Conservation (phyloP, 2,888 invertebrate genomes). For the Gastrophysa polygoni region DNA sequence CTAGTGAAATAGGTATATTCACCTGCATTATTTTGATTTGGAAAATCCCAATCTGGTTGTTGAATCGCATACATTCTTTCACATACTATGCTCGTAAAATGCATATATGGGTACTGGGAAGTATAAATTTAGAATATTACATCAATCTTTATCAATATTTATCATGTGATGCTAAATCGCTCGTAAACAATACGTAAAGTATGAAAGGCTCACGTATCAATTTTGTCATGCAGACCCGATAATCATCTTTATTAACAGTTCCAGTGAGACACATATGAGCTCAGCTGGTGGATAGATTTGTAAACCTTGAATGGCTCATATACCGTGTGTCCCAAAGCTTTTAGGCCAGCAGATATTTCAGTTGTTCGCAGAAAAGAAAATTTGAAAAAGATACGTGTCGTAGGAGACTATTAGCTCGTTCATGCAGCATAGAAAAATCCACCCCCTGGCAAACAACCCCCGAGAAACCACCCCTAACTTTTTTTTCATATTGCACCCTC, state of each 20-base stretch:
- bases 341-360: too few relatives aligned
- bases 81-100: constrained; percentile 24
- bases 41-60: not conserved
- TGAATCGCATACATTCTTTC: not conserved
- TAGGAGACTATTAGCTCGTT: too few relatives aligned
- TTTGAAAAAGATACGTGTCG: too few relatives aligned
- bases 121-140: constrained; percentile 37
- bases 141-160: constrained; percentile 36
- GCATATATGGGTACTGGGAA: constrained; percentile 25
- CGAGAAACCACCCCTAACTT: too few relatives aligned
- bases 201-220: constrained; percentile 32
- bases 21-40: not conserved
- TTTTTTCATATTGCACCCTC: too few relatives aligned
- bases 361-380: too few relatives aligned
- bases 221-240: constrained; percentile 19
- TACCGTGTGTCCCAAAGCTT: too few relatives aligned
- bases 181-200: constrained; percentile 34
- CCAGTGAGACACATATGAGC: constrained; percentile 4
- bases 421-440: too few relatives aligned
- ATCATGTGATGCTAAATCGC: constrained; percentile 30
- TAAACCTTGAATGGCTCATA: not conserved
- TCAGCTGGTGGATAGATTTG: not conserved
- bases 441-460: too few relatives aligned
- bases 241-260: constrained; percentile 20
- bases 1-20: too few relatives aligned